Conservation (phyloP, 2,113 vertebrate genomes). For the Apteryx mantelli region DNA sequence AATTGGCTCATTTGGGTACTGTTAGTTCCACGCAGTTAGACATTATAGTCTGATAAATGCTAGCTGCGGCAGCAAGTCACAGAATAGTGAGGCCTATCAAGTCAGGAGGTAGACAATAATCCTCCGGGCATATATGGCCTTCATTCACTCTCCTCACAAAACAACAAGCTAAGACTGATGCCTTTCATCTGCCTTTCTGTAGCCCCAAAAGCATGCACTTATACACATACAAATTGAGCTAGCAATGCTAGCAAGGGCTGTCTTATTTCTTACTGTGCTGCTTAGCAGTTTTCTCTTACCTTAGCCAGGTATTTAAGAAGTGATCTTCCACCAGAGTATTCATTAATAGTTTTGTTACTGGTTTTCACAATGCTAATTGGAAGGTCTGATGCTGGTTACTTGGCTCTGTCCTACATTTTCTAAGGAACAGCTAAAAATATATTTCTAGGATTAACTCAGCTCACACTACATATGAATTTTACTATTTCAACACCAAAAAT, state of each 20-base stretch:
- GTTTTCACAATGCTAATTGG: background rate
- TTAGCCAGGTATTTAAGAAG: background rate
- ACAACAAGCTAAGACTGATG: conserved; percentile 3
- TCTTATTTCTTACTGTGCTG: background rate
- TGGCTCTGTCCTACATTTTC: background rate
- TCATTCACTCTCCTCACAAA: background rate
- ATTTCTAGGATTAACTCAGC: background rate
- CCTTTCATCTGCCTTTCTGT: background rate
- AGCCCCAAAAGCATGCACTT: background rate
- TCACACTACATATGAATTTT: background rate
- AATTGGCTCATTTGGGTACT: conserved; percentile 49
- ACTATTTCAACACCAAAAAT: background rate
- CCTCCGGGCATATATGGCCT: background rate
- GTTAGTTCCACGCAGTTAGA: conserved; percentile 63
- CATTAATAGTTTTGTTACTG: background rate
- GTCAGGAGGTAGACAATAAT: background rate
- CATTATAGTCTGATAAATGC: conserved; percentile 20
- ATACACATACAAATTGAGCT: background rate
- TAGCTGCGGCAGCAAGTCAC: background rate
- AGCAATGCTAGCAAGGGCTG: accelerated
- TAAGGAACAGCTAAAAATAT: background rate
- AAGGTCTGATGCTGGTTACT: background rate
- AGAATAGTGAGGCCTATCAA: background rate
- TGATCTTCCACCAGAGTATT: background rate
- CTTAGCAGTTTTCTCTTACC: background rate